phyloP scores from a whole-genome alignment of 2,888 invertebrate genomes.

The Xanthia icteritia region DNA sequence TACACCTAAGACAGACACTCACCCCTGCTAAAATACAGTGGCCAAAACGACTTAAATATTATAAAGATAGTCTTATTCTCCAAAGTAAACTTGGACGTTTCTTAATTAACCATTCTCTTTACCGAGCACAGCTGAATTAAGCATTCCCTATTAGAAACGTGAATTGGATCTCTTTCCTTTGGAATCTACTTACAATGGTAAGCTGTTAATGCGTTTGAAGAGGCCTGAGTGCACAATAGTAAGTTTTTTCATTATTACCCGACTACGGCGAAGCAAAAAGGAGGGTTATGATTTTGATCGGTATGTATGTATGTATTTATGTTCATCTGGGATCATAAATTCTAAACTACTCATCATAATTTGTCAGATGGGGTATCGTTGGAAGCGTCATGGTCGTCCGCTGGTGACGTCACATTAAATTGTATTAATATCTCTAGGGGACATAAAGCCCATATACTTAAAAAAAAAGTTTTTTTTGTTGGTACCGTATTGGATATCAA shows the following conservation, averaged over 20 bases:
- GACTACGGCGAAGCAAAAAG: too few species aligned
- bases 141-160: slow-evolving; percentile 44
- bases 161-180: slow-evolving; percentile 42
- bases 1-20: background rate
- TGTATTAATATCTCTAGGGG: too few species aligned
- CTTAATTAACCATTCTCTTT: slow-evolving; percentile 58
- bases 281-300: too few species aligned
- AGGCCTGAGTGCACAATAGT: background rate
- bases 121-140: slow-evolving; percentile 46
- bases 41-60: slow-evolving; percentile 26
- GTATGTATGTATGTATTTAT: too few species aligned
- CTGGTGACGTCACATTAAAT: too few species aligned
- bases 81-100: slow-evolving; percentile 28
- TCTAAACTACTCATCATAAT: too few species aligned
- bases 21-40: slow-evolving; percentile 3
- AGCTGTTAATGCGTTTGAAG: slow-evolving; percentile 46
- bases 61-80: slow-evolving; percentile 27
- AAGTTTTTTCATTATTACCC: background rate
- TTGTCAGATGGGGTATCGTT: too few species aligned
- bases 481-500: too few species aligned
- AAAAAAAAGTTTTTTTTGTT: too few species aligned
- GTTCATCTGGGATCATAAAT: too few species aligned
- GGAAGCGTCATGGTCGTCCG: too few species aligned
- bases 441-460: too few species aligned
- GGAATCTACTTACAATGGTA: slow-evolving; percentile 38